Evolutionary conservation across 2,113 vertebrate species (phyloP).

Genomic region (Coptodon rendalli): DNA sequence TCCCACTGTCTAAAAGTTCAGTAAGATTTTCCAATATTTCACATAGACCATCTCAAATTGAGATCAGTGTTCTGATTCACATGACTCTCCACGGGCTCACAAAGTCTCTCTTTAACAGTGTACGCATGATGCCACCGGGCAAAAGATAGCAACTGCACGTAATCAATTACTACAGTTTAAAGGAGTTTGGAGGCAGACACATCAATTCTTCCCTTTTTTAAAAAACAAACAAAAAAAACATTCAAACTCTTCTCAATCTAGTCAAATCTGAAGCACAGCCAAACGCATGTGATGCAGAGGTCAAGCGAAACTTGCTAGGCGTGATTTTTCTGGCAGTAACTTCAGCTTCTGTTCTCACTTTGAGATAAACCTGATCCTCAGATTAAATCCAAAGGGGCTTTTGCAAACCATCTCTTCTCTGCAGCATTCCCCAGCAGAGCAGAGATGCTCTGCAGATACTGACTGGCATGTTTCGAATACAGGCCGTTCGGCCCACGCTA

Average conservation of each 20-base stretch:
- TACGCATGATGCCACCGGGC: neutral
- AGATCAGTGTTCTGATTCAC: neutral
- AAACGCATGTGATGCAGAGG: neutral
- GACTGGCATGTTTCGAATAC: conserved; percentile 28
- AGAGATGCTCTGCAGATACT: conserved; percentile 10
- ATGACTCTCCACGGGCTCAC: neutral
- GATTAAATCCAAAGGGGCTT: neutral
- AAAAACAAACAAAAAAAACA: neutral
- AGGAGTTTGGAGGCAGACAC: neutral
- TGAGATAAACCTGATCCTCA: neutral
- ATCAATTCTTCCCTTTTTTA: neutral
- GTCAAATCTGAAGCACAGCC: neutral
- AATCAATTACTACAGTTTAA: neutral
- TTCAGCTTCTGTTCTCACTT: neutral
- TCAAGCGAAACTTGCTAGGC: neutral
- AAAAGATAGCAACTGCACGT: neutral
- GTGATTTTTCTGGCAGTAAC: neutral
- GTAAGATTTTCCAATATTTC: neutral
- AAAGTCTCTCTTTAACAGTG: neutral
- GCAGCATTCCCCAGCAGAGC: neutral
- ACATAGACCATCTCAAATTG: neutral
- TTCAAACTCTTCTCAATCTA: neutral
- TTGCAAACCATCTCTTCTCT: neutral
- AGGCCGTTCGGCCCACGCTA: neutral
- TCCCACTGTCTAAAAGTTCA: neutral